phyloP scores from a whole-genome alignment of 2,888 invertebrate species.

The Ernsta delagoae region DNA sequence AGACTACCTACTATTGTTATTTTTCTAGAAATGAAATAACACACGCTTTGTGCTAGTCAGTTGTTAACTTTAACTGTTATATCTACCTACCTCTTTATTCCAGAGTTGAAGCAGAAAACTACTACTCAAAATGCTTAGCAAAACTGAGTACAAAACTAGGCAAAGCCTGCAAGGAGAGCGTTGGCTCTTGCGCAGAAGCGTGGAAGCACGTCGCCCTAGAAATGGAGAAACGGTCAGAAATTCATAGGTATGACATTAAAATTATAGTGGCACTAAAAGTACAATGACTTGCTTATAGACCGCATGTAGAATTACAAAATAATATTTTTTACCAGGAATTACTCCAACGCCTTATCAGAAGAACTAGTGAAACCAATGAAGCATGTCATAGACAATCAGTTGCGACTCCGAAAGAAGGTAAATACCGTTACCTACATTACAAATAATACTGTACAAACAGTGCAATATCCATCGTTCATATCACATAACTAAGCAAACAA shows the following conservation, averaged over 20 bases:
- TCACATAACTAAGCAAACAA: slow-evolving; percentile 22
- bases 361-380: slow-evolving; percentile 96
- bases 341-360: slow-evolving; percentile 91
- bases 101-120: slow-evolving; percentile 95
- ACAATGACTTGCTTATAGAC: too few relatives aligned
- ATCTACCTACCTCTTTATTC: slow-evolving; percentile 44
- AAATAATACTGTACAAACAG: not conserved
- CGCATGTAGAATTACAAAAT: not conserved
- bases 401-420: slow-evolving; percentile 89
- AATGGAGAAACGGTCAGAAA: slow-evolving; percentile 96
- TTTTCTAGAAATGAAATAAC: too few relatives aligned
- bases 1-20: too few relatives aligned
- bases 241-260: slow-evolving; percentile 85
- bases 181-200: slow-evolving; percentile 93
- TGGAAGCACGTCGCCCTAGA: slow-evolving; percentile 97
- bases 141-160: slow-evolving; percentile 94
- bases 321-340: slow-evolving; percentile 82
- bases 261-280: not conserved
- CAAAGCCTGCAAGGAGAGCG: slow-evolving; percentile 91
- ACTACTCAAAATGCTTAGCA: slow-evolving; percentile 95
- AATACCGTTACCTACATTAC: not conserved
- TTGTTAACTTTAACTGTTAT: too few relatives aligned
- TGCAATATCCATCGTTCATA: not conserved
- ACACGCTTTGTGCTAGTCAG: too few relatives aligned
- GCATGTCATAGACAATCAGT: slow-evolving; percentile 88